phyloP scores from a whole-genome alignment of 2,113 vertebrate species.

The Probosciger aterrimus region DNA sequence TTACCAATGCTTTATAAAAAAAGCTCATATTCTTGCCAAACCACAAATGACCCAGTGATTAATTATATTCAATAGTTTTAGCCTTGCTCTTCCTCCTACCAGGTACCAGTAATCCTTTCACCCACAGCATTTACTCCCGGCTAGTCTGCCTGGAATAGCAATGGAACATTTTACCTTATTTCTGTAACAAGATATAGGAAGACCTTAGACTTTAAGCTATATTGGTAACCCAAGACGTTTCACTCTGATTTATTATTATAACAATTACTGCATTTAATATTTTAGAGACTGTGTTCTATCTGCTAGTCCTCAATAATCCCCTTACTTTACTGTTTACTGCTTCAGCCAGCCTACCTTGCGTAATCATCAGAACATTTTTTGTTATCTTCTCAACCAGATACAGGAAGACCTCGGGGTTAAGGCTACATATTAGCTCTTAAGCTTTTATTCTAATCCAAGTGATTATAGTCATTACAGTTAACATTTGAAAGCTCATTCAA shows the following conservation, averaged over 20 bases:
- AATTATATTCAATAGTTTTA: constrained; percentile 5
- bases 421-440: constrained; percentile 11
- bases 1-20: neutral
- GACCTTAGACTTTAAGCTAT: neutral
- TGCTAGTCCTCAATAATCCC: constrained; percentile 38
- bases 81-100: constrained; percentile 40
- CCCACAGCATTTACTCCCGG: neutral
- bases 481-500: constrained; percentile 1
- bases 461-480: neutral
- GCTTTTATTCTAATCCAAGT: neutral
- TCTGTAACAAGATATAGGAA: constrained; percentile 51
- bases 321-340: neutral
- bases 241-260: constrained; percentile 13
- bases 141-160: neutral
- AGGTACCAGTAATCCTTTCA: constrained; percentile 48
- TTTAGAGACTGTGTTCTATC: neutral
- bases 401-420: constrained; percentile 7
- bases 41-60: constrained; percentile 24
- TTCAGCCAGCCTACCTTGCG: constrained; percentile 5
- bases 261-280: constrained; percentile 24
- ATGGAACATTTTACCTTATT: constrained; percentile 1
- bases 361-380: constrained; percentile 37
- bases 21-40: neutral
- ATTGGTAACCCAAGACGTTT: neutral
- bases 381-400: constrained; percentile 37